phyloP scores from a whole-genome alignment of 2,113 vertebrate species.

The Scolopax mira region DNA sequence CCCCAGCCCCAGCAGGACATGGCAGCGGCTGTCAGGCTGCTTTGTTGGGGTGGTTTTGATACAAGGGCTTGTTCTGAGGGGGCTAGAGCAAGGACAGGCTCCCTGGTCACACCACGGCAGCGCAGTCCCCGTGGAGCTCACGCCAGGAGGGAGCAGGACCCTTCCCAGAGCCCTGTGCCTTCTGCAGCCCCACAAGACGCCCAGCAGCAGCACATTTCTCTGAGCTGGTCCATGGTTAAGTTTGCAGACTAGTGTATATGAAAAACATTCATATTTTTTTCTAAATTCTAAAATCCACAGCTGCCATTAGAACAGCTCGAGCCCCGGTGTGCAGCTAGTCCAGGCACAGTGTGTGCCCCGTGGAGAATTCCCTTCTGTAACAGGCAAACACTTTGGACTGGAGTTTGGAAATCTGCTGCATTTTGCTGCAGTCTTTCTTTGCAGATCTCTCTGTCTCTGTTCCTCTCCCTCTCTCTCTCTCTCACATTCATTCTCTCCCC shows the following conservation, averaged over 20 bases:
- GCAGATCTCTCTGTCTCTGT: constrained; percentile 18
- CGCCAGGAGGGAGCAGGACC: neutral
- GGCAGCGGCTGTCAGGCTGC: neutral
- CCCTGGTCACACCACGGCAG: neutral
- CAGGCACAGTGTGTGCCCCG: neutral
- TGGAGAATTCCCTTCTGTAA: neutral
- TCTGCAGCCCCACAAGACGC: neutral
- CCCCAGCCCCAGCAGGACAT: neutral
- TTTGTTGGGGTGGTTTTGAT: neutral
- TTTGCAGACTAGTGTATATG: neutral
- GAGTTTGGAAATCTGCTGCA: constrained; percentile 52
- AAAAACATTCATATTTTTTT: neutral
- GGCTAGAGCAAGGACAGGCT: neutral
- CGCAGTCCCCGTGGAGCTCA: fast-evolving
- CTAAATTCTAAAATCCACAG: neutral
- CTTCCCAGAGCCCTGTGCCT: neutral
- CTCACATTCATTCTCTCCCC: neutral
- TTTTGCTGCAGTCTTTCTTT: constrained; percentile 68
- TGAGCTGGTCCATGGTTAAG: neutral
- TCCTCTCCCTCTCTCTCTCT: neutral
- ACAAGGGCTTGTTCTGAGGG: fast-evolving
- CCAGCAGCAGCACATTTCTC: neutral
- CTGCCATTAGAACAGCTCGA: neutral
- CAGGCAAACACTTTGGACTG: neutral
- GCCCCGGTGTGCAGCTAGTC: neutral